Conservation (phyloP, 2,888 invertebrate genomes). For the Chrysina gloriosa region DNA sequence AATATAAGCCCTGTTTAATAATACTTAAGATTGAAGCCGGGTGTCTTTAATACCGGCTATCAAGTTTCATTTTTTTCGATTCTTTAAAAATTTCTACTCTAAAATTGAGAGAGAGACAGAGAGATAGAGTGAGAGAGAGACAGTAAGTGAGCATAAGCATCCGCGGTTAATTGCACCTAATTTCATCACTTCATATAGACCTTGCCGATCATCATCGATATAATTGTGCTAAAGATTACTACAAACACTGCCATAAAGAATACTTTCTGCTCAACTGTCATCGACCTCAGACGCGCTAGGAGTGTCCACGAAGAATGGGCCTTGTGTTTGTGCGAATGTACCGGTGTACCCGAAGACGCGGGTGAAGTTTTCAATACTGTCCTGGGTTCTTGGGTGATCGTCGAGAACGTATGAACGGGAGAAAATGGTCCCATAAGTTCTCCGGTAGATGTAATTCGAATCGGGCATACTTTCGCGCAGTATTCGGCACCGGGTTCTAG, state of each 20-base stretch:
- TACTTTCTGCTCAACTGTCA: slow-evolving; percentile 73
- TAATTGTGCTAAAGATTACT: slow-evolving; percentile 57
- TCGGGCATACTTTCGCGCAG: slow-evolving; percentile 81
- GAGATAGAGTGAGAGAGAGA: too few relatives aligned
- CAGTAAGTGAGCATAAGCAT: slow-evolving; percentile 49
- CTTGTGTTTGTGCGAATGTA: slow-evolving; percentile 48
- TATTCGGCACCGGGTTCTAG: slow-evolving; percentile 83
- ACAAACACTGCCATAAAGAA: slow-evolving; percentile 63
- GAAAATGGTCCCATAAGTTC: slow-evolving; percentile 80
- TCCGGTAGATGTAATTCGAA: slow-evolving; percentile 72
- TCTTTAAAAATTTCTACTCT: slow-evolving; percentile 35
- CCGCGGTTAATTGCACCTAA: slow-evolving; percentile 43
- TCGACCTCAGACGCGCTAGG: slow-evolving; percentile 54
- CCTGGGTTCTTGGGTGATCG: slow-evolving; percentile 61
- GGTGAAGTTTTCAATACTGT: slow-evolving; percentile 61
- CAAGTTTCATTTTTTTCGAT: slow-evolving; percentile 32
- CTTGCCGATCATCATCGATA: slow-evolving; percentile 56
- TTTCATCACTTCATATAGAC: slow-evolving; percentile 39
- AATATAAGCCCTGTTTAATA: slow-evolving; percentile 63
- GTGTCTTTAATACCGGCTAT: slow-evolving; percentile 26
- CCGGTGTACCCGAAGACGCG: slow-evolving; percentile 49
- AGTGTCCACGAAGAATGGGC: slow-evolving; percentile 46
- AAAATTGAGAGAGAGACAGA: slow-evolving; percentile 32
- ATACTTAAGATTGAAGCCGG: slow-evolving; percentile 57
- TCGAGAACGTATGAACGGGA: slow-evolving; percentile 71